These are phyloP conservation scores for Conistra vaccinii DNA, from an alignment of 2,888 invertebrate species.

Conservation along the genomic window DNA sequence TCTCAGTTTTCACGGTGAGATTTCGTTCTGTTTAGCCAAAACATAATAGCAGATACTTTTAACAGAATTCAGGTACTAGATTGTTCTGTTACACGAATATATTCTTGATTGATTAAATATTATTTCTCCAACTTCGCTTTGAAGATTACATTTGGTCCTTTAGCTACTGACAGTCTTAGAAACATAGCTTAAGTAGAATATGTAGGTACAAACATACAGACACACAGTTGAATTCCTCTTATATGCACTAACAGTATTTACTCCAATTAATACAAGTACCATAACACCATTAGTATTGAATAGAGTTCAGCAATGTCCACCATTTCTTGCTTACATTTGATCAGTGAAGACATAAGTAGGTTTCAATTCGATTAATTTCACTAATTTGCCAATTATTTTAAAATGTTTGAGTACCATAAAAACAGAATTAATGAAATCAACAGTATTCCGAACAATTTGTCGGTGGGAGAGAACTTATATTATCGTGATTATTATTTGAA, in stretches of 20 bases:
- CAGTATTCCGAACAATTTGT: constrained; percentile 61
- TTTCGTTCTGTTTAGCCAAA: neutral
- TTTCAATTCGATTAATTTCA: constrained; percentile 4
- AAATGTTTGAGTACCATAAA: constrained; percentile 66
- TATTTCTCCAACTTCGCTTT: neutral
- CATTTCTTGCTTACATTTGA: constrained; percentile 43
- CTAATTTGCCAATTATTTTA: constrained; percentile 11
- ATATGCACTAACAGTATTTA: constrained; percentile 42
- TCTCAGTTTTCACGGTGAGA: neutral
- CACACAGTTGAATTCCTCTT: neutral
- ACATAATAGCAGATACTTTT: neutral
- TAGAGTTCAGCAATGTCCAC: constrained; percentile 27
- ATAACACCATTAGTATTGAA: constrained; percentile 42
- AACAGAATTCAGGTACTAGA: neutral
- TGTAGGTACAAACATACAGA: constrained; percentile 28
- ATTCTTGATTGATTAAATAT: neutral
- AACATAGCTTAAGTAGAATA: neutral
- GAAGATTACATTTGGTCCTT: neutral
- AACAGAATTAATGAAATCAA: constrained; percentile 64
- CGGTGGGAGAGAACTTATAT: constrained; percentile 71
- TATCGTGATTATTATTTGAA: constrained; percentile 82
- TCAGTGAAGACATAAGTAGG: constrained; percentile 29
- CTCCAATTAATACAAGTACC: constrained; percentile 56
- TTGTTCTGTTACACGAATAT: neutral
- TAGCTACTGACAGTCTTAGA: neutral